A percentile compares a stretch with the other conserved stretches of the same genome.
phyloP scores from a whole-genome alignment of 2,888 invertebrate genomes.

The Silvanus unidentatus region DNA sequence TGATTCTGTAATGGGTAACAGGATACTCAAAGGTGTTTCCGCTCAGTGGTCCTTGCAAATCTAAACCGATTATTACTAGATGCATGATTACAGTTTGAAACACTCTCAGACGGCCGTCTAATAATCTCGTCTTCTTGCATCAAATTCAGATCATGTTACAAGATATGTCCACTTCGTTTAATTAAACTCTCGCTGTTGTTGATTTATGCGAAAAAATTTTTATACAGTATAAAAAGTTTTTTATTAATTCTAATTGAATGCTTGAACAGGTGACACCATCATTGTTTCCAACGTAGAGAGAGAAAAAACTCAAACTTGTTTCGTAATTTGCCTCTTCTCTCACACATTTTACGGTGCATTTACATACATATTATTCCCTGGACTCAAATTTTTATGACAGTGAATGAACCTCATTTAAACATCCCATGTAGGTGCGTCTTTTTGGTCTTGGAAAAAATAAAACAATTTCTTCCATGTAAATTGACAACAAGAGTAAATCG shows the following conservation, averaged over 20 bases:
- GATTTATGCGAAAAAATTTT: background rate
- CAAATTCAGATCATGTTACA: background rate
- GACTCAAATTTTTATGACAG: slow-evolving; percentile 24
- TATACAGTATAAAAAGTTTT: background rate
- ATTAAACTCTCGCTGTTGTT: no score
- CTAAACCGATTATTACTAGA: slow-evolving; percentile 25
- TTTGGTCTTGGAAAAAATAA: no score
- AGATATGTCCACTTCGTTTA: background rate
- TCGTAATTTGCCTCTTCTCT: slow-evolving; percentile 29
- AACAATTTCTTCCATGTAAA: slow-evolving; percentile 11
- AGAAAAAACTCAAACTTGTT: slow-evolving; percentile 14
- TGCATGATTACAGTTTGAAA: slow-evolving; percentile 22
- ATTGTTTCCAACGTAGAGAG: slow-evolving; percentile 12
- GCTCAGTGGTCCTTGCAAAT: slow-evolving; percentile 25
- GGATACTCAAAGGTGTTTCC: slow-evolving; percentile 38
- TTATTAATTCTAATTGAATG: slow-evolving; percentile 8
- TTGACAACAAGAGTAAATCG: slow-evolving; percentile 10
- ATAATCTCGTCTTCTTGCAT: slow-evolving; percentile 7
- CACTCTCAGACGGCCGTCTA: slow-evolving; percentile 18
- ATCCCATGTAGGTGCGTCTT: background rate
- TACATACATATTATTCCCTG: slow-evolving; percentile 32
- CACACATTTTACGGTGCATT: slow-evolving; percentile 25
- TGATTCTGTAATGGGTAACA: slow-evolving; percentile 32
- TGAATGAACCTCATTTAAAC: slow-evolving; percentile 9
- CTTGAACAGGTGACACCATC: slow-evolving; percentile 22